Evolutionary conservation across 2,113 vertebrate species (phyloP), one percentile per base, ranked within the genome.

Genomic region (western clawed frog (Xenopus tropicalis)): DNA sequence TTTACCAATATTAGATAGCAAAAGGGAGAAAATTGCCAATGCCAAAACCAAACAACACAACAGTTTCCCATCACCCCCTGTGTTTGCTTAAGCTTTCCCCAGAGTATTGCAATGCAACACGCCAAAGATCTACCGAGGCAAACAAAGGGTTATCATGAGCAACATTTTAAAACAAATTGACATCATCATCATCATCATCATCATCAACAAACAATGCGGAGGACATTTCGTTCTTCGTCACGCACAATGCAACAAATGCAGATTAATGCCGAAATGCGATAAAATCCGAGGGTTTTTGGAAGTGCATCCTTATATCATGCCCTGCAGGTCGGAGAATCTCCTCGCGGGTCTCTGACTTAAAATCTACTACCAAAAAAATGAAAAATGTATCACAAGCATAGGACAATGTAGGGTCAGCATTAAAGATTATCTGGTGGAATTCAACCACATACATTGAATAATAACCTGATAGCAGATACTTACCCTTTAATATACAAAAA

Each of bases 361-460:
- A 75, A 75, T 75, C 66, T 75, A 69, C 66, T 75, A 25, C 73
- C 73, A 75, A 75, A 75, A 75, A 72, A 69, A 75, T 62, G 62
- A 37, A 74, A 69, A 69, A 75, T 75, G 66, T 63, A 75, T 75
- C 66, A 69, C 66, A 62, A 66, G 73, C 61, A 56, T 37, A 69
- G 57, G 66, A 37, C 46, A 69, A 69, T 46, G 4, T 52, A 51
- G 17, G 20, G 62, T 14, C 46, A 66, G 24, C 19, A 73, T 17
- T 1, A 37, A 37, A 37, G 2, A 37, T 37, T 37, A 37, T 37
- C 10, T 37, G 29, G 2, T 37, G 29, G 29, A 37, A 37, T 9
- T 37, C 6, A 37, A 8, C 6, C 29, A 37, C n/a, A 37, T 37
- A 37, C 29, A 37, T 37, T 37, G 29, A 37, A 7, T 9, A 6